Conservation (phyloP, 1,140 invertebrate genomes). For the Subanguina moxae region DNA sequence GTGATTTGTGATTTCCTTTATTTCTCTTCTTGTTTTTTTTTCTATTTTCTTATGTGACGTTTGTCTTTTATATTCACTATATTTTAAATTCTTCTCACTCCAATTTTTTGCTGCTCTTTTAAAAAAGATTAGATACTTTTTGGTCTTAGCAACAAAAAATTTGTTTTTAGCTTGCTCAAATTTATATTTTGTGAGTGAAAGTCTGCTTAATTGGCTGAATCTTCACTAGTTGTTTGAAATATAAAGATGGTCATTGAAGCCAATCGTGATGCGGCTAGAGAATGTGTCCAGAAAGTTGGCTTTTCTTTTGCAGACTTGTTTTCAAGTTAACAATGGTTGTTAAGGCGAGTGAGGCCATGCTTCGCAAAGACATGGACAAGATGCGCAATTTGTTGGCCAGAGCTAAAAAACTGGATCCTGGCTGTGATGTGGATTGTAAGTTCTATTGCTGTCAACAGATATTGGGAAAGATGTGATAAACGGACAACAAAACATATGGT, state of each 20-base stretch:
- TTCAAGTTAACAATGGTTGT: neutral
- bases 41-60: neutral
- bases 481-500: too few species aligned
- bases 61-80: too few species aligned
- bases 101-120: too few species aligned
- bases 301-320: neutral
- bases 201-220: neutral
- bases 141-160: too few species aligned
- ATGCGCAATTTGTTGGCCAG: slow-evolving; percentile 48
- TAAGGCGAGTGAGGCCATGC: slow-evolving; percentile 39
- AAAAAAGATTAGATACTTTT: too few species aligned
- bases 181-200: slow-evolving; percentile 5
- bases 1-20: neutral
- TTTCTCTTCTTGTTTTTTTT: neutral
- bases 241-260: slow-evolving; percentile 42
- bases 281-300: slow-evolving; percentile 39
- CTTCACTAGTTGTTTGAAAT: neutral
- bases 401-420: slow-evolving; percentile 50
- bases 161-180: too few species aligned
- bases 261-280: slow-evolving; percentile 41
- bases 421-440: slow-evolving; percentile 50
- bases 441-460: slow-evolving; percentile 18
- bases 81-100: too few species aligned
- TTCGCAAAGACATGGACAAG: slow-evolving; percentile 35
- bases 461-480: too few species aligned